phyloP scores from a whole-genome alignment of 2,888 invertebrate genomes.

The Lasioglossum pauxillum region DNA sequence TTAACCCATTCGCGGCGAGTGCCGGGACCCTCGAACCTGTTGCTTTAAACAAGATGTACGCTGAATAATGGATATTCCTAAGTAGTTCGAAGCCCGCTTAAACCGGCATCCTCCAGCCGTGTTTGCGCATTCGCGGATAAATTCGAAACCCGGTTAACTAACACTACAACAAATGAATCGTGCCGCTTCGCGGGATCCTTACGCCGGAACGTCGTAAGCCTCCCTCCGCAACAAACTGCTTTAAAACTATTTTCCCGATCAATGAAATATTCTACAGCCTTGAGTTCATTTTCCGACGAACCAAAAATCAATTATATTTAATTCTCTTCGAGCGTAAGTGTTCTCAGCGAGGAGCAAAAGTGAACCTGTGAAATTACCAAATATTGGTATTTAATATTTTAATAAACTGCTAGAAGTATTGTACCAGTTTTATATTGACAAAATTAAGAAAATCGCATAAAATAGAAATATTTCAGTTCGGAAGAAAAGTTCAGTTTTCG shows the following conservation, averaged over 20 bases:
- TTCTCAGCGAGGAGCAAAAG: too few relatives aligned
- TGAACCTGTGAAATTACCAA: too few relatives aligned
- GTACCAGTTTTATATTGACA: too few relatives aligned
- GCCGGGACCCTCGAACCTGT: slow-evolving; percentile 77
- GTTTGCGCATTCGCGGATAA: slow-evolving; percentile 66
- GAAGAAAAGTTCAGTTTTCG: too few relatives aligned
- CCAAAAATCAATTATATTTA: too few relatives aligned
- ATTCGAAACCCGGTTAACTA: slow-evolving; percentile 66
- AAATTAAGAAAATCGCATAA: too few relatives aligned
- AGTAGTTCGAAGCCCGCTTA: slow-evolving; percentile 75
- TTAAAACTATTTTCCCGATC: neutral
- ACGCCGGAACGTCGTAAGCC: neutral
- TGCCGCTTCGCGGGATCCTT: neutral
- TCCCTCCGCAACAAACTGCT: neutral
- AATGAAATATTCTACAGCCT: neutral
- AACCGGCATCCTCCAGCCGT: slow-evolving; percentile 52
- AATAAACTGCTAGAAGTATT: too few relatives aligned
- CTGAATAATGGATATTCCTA: slow-evolving; percentile 81
- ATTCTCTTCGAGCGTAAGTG: too few relatives aligned
- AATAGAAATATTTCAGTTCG: too few relatives aligned
- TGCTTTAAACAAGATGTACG: slow-evolving; percentile 80
- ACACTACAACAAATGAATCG: slow-evolving; percentile 64
- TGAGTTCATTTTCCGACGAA: neutral
- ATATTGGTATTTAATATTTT: too few relatives aligned
- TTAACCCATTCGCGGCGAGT: slow-evolving; percentile 75